Evolutionary conservation across 2,113 vertebrate genomes (phyloP).

Genomic region (Sula dactylatra): DNA sequence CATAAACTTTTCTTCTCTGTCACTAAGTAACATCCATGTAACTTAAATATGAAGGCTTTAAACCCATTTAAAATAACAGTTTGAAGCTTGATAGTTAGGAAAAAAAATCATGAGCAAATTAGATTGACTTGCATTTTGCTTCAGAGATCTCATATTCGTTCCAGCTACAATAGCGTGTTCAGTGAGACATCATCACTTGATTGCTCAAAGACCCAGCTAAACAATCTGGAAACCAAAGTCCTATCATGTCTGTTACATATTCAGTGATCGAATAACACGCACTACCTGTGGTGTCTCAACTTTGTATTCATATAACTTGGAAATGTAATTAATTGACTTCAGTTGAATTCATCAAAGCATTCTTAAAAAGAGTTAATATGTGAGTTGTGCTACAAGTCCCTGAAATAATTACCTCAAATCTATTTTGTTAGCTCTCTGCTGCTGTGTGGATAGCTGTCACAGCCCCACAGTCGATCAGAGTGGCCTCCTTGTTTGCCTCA

Average conservation of each 20-base stretch:
- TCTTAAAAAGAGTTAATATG: constrained; percentile 60
- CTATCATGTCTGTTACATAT: constrained; percentile 38
- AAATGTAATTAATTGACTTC: constrained; percentile 71
- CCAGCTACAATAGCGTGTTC: constrained; percentile 44
- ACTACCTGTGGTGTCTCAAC: constrained; percentile 10
- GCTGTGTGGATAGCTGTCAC: background rate
- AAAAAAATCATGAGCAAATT: background rate
- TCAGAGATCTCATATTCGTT: constrained; percentile 53
- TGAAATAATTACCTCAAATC: constrained; percentile 49
- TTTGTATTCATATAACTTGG: constrained; percentile 61
- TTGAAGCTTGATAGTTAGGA: background rate
- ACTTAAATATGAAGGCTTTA: constrained; percentile 11
- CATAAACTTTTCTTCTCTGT: constrained; percentile 18
- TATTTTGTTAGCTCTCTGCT: constrained; percentile 21
- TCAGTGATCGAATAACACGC: constrained; percentile 31
- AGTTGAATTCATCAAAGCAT: constrained; percentile 57
- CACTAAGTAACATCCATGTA: background rate
- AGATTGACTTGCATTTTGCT: constrained; percentile 32
- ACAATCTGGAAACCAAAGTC: constrained; percentile 50
- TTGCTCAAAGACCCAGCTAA: constrained; percentile 61
- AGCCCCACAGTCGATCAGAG: background rate
- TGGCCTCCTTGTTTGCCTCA: constrained; percentile 57
- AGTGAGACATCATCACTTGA: constrained; percentile 67
- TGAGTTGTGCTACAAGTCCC: constrained; percentile 36
- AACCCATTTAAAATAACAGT: constrained; percentile 7